Evolutionary conservation across 2,113 vertebrate species (phyloP), one percentile per base, ranked within the genome.

Genomic region (Sinocyclocheilus grahami): DNA sequence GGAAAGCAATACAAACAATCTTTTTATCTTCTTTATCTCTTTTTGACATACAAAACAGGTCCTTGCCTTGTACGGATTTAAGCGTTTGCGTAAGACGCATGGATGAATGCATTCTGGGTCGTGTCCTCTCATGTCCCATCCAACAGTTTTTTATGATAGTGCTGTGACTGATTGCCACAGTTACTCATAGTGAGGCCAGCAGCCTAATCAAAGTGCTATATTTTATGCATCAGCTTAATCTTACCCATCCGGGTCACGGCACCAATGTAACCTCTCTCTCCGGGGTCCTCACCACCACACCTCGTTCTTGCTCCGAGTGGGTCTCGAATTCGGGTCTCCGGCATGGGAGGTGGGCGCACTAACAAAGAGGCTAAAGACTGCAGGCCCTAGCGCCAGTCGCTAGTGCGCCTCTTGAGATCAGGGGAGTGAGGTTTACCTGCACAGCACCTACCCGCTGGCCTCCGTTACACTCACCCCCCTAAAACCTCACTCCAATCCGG

Each of bases 31-130:
- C 18, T 72, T 46, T 58, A 0, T 39, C 8, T 42, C 20, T 60
- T 8, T 51, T 39, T n/a, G 13, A 3, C 13, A 10, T 63, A n/a
- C 12, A 63, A 80, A 51, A 16, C 37, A 42, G 42, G 37, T 13
- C 5, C 58, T 60, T 63, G n/a, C n/a, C 37, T 4, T 39, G 46
- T 48, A 10, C 8, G 3, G 12, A 16, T 42, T 9, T 16, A 13
- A 80, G 58, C 37, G n/a, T 65, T 82, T 82, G 5, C 12, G 1
- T 82, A 82, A 82, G 79, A 14, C 27, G 39, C 80, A 69, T 18
- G 60, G 16, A 67, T 82, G 37, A 7, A 65, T 65, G 42, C 22
- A 9, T 53, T 77, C 13, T 51, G 27, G 62, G 0, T 82, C 62
- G 0, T 69, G 79, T 82, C 62, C n/a, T 67, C 16, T 67, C 14